These are phyloP conservation scores for Tangara arthus DNA, from an alignment of 2,797 vertebrate species.

Conservation along the genomic window DNA sequence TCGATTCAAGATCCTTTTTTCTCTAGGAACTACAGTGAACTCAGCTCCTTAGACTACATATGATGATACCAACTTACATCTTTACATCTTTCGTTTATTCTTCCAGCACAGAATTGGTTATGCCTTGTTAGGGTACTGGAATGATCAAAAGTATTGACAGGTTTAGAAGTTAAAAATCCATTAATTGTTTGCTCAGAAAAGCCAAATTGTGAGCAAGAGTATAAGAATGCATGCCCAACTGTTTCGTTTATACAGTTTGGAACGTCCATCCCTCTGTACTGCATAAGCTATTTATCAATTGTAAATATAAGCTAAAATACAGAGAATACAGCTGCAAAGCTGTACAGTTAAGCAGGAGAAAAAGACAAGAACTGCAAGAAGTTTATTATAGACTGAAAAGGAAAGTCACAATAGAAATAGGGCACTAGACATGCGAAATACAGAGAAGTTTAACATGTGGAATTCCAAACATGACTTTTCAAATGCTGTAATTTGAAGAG, in stretches of 20 bases:
- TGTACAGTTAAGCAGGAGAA: background rate
- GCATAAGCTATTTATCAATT: background rate
- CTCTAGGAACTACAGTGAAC: background rate
- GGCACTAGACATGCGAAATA: background rate
- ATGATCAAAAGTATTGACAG: background rate
- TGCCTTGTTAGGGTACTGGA: background rate
- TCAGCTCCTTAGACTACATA: background rate
- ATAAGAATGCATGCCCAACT: background rate
- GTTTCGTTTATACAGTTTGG: background rate
- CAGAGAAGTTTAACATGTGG: background rate
- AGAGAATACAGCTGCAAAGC: background rate
- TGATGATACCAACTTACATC: background rate
- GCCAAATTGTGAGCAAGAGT: accelerated
- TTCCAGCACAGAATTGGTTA: background rate
- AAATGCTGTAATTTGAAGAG: background rate
- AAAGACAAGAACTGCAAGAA: background rate
- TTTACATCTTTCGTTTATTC: background rate
- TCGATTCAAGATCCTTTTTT: background rate
- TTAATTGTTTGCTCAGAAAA: background rate
- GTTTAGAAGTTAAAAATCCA: background rate
- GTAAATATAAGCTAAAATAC: background rate
- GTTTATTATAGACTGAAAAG: background rate
- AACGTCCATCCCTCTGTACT: background rate
- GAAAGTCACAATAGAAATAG: background rate
- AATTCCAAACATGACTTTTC: background rate